Conservation (phyloP, 1,140 invertebrate species). For the Myzus persicae region DNA sequence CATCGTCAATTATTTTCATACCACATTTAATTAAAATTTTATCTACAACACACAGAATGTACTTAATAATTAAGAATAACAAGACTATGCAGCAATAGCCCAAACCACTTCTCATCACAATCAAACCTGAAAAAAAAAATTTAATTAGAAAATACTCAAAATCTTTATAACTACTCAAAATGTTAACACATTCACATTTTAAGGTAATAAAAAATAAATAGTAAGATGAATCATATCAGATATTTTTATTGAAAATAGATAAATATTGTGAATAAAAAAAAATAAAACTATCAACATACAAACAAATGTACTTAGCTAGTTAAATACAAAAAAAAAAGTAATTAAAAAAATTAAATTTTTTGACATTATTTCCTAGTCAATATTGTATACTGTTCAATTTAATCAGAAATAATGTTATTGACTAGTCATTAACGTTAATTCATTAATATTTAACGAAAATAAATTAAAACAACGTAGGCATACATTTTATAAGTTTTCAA, state of each 20-base stretch:
- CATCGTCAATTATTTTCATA: conserved; percentile 68
- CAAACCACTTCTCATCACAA: conserved; percentile 74
- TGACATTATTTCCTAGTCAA: too few species aligned
- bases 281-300: too few species aligned
- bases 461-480: neutral
- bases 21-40: conserved; percentile 71
- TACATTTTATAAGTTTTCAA: neutral
- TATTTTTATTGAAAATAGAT: neutral
- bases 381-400: too few species aligned
- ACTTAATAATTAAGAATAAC: conserved; percentile 75
- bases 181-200: too few species aligned
- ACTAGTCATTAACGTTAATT: too few species aligned
- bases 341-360: too few species aligned
- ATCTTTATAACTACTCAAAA: neutral
- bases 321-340: too few species aligned
- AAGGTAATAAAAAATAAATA: too few species aligned
- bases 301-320: too few species aligned
- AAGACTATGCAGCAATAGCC: conserved; percentile 80
- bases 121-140: conserved; percentile 64
- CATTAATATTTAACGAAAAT: too few species aligned
- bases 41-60: conserved; percentile 71
- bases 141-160: neutral
- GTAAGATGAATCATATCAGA: too few species aligned
- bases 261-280: neutral
- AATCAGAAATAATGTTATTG: too few species aligned